A percentile compares a stretch with the other conserved stretches of the same genome.
These are phyloP conservation scores for Acronicta alni DNA, from an alignment of 2,888 invertebrate genomes.

Conservation along the genomic window DNA sequence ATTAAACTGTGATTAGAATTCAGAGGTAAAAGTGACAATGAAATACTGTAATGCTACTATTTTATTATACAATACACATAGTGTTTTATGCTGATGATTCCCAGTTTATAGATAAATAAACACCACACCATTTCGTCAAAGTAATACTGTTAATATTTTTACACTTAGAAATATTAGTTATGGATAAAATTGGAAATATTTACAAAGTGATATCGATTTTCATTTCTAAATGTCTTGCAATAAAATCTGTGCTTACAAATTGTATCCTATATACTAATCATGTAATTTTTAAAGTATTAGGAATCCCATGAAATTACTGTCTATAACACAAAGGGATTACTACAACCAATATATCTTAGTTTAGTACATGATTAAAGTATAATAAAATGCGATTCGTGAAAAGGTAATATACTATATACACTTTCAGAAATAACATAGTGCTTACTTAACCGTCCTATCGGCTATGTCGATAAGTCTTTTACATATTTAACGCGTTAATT, in stretches of 20 bases:
- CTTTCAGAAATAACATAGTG: conserved; percentile 7
- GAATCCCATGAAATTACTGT: background rate
- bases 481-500: conserved; percentile 1
- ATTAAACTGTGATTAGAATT: conserved; percentile 37
- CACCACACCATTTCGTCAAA: background rate
- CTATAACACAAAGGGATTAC: conserved; percentile 4
- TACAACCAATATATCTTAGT: background rate
- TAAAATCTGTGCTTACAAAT: conserved; percentile 2
- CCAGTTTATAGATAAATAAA: background rate
- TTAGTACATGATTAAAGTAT: background rate
- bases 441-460: conserved; percentile 4
- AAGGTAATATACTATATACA: conserved; percentile 7
- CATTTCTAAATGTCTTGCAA: background rate
- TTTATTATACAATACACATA: conserved; percentile 8
- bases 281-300: background rate
- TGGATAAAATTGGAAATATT: too few species aligned
- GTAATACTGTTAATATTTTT: too few species aligned
- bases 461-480: conserved; percentile 8
- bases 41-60: conserved; percentile 40
- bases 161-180: too few species aligned
- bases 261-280: conserved; percentile 10
- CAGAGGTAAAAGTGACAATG: conserved; percentile 35
- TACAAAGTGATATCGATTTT: background rate
- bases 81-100: background rate
- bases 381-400: conserved; percentile 15